These are phyloP conservation scores for Phaenicophaeus curvirostris DNA, from an alignment of 2,797 vertebrate species.

Conservation along the genomic window DNA sequence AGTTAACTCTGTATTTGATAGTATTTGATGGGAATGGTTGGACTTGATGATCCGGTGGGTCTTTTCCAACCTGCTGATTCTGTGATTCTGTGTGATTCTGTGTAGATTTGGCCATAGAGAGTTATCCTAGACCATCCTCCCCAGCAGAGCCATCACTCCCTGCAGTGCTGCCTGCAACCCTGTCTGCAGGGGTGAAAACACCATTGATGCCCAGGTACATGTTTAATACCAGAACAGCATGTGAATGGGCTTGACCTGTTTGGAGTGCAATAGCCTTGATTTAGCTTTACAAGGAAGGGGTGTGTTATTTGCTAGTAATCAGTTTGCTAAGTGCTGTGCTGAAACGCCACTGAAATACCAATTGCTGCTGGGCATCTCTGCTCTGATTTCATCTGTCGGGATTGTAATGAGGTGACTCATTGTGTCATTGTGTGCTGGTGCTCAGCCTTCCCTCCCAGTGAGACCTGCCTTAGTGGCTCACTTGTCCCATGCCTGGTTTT, in stretches of 20 bases:
- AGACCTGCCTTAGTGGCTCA: accelerated
- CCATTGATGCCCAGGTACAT: accelerated
- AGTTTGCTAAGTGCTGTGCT: neutral
- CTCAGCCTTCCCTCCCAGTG: neutral
- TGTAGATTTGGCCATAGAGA: too few relatives aligned
- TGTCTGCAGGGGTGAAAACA: neutral
- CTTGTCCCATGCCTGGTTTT: neutral
- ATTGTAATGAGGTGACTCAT: neutral
- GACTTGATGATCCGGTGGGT: too few relatives aligned
- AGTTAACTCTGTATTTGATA: too few relatives aligned
- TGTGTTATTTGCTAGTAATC: neutral
- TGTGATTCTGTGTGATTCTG: too few relatives aligned
- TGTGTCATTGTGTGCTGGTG: too few relatives aligned
- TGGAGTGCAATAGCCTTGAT: neutral
- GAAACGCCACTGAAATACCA: conserved; percentile 15
- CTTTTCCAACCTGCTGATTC: too few relatives aligned
- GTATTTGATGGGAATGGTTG: too few relatives aligned
- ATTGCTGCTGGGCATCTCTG: neutral
- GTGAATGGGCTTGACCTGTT: neutral
- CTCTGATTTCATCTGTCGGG: neutral
- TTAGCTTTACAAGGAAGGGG: neutral
- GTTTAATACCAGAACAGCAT: neutral
- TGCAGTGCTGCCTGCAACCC: neutral
- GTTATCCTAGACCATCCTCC: too few relatives aligned
- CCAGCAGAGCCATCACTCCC: neutral